Conservation (phyloP, 2,113 vertebrate genomes). For the Suncus etruscus region DNA sequence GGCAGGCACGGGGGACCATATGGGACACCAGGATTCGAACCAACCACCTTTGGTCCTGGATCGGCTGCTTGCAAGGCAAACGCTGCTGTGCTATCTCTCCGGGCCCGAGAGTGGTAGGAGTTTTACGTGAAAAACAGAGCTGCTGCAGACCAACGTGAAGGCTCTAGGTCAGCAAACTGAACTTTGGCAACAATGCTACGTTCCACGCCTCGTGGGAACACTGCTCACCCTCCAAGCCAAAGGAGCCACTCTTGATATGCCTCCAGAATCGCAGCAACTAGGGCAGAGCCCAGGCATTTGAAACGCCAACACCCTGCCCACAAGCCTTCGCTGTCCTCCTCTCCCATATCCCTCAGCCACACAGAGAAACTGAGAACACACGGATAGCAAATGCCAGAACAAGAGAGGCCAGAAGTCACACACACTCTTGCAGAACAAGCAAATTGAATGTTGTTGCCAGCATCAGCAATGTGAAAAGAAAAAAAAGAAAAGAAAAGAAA, state of each 20-base stretch:
- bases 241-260: not conserved
- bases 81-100: no score
- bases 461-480: not conserved
- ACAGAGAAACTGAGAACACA: slow-evolving; percentile 7
- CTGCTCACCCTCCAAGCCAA: rapidly evolving
- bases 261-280: not conserved
- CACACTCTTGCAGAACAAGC: not conserved
- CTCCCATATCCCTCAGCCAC: not conserved
- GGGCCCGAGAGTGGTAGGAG: no score
- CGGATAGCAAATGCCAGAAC: not conserved
- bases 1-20: no score
- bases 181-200: not conserved
- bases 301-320: not conserved
- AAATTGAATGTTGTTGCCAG: not conserved
- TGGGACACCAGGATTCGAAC: no score
- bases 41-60: no score
- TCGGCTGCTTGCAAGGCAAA: no score
- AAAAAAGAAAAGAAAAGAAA: not conserved
- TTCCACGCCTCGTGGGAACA: not conserved
- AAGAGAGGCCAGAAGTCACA: not conserved
- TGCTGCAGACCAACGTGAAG: not conserved
- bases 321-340: not conserved
- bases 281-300: not conserved
- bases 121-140: not conserved
- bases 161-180: not conserved